Evolutionary conservation across 2,888 invertebrate species (phyloP).

Genomic region (Himalopsyche kuldschensis): DNA sequence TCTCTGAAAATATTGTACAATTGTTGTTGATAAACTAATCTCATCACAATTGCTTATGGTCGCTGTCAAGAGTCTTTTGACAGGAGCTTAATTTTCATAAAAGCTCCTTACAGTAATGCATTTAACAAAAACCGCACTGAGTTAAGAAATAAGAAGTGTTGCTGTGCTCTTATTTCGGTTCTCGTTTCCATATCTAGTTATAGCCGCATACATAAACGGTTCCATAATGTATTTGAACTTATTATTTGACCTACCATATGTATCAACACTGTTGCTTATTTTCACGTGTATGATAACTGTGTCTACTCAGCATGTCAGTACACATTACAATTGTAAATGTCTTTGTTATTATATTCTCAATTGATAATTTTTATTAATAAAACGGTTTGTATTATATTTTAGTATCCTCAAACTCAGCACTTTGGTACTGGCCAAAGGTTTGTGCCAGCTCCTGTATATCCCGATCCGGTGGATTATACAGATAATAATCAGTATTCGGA

Average conservation of each 20-base stretch:
- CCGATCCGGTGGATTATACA: conserved; percentile 30
- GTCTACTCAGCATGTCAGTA: conserved; percentile 31
- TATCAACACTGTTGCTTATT: conserved; percentile 37
- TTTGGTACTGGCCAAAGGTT: conserved; percentile 27
- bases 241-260: conserved; percentile 35
- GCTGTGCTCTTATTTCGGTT: background rate
- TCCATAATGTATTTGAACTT: conserved; percentile 14
- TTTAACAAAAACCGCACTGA: background rate
- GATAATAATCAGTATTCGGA: conserved; percentile 33
- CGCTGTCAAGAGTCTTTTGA: conserved; percentile 23
- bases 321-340: background rate
- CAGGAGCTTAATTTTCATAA: background rate
- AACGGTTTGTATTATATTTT: background rate
- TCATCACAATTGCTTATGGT: conserved; percentile 5
- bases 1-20: background rate
- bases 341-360: background rate
- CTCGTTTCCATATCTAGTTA: background rate
- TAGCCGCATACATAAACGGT: background rate
- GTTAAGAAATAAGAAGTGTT: background rate
- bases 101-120: background rate
- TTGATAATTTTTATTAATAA: background rate
- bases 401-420: conserved; percentile 30
- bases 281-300: conserved; percentile 33
- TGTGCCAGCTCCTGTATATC: conserved; percentile 35
- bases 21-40: background rate